phyloP scores from a whole-genome alignment of 1,140 invertebrate species.

The Chironomus tepperi region DNA sequence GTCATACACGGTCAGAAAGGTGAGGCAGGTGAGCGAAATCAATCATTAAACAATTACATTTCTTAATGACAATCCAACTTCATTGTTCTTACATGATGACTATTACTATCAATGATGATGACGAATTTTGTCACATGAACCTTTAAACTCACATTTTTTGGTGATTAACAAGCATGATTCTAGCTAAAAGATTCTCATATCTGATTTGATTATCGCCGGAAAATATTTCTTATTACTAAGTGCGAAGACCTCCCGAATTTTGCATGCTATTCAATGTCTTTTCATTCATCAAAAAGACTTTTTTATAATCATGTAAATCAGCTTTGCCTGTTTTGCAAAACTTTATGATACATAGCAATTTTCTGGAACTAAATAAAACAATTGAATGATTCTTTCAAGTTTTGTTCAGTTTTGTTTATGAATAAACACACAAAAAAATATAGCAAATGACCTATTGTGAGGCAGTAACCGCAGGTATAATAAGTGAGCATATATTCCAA shows the following conservation, averaged over 20 bases:
- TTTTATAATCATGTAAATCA: not conserved
- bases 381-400: slow-evolving; percentile 17
- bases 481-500: not conserved
- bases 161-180: not conserved
- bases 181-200: not conserved
- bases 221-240: not conserved
- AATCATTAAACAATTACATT: not conserved
- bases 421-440: not conserved
- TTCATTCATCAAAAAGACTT: not conserved
- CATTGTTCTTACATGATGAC: not conserved
- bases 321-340: not conserved
- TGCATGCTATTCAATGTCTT: not conserved
- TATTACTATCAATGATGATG: not conserved
- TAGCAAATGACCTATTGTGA: slow-evolving; percentile 16
- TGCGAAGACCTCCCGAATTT: not conserved
- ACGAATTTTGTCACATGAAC: not conserved
- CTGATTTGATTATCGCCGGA: not conserved
- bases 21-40: not conserved
- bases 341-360: not conserved
- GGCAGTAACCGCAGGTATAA: not conserved
- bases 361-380: not conserved
- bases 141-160: not conserved
- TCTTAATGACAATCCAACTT: not conserved
- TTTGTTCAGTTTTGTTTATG: not conserved
- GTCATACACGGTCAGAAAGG: not conserved